Evolutionary conservation across 2,797 vertebrate species (phyloP).

Genomic region (Poeciliopsis infans): DNA sequence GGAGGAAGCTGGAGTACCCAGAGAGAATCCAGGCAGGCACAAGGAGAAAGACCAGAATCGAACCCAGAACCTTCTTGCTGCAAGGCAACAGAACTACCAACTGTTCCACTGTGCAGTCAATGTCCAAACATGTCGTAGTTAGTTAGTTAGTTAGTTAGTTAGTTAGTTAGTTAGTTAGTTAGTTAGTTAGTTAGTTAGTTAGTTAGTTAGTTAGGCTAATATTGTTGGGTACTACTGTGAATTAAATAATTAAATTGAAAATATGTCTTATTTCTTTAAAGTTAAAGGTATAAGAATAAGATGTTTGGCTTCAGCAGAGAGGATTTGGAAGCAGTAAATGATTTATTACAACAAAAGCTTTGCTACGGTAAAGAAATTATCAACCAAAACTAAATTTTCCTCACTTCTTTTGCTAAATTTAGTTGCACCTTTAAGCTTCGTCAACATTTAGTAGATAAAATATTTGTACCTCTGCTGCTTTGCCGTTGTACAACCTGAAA

Average conservation of each 20-base stretch:
- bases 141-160: too few relatives aligned
- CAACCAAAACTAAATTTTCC: not conserved
- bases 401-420: not conserved
- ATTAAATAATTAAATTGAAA: too few relatives aligned
- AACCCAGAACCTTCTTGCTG: too few relatives aligned
- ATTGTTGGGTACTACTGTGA: not conserved
- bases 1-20: too few relatives aligned
- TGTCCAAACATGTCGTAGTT: not conserved
- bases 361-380: not conserved
- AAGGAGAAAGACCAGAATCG: too few relatives aligned
- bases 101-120: too few relatives aligned
- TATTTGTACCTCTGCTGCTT: slow-evolving; percentile 90
- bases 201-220: too few relatives aligned
- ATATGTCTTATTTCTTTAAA: not conserved
- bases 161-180: too few relatives aligned
- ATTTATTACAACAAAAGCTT: not conserved
- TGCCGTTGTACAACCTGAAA: slow-evolving; percentile 95
- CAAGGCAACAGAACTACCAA: too few relatives aligned
- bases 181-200: too few relatives aligned
- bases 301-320: not conserved
- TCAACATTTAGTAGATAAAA: not conserved
- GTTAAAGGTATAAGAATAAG: not conserved
- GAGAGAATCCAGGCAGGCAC: too few relatives aligned
- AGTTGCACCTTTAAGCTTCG: not conserved
- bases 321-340: not conserved